Conservation (phyloP, 1,140 invertebrate species). For the Potamilus streckersoni region DNA sequence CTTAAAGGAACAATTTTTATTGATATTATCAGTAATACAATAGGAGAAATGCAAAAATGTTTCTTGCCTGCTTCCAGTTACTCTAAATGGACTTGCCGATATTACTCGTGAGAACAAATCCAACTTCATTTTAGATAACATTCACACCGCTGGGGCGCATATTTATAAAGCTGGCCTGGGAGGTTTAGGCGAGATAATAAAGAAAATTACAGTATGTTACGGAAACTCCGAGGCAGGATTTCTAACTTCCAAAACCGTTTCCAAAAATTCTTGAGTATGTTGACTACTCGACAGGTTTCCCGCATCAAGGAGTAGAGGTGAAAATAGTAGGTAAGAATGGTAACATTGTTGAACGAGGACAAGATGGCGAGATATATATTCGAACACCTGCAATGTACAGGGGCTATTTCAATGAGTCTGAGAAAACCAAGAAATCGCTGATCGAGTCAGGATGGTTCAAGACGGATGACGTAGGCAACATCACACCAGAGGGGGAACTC, state of each 20-base stretch:
- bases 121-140: conserved; percentile 3
- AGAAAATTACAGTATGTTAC: conserved; percentile 1
- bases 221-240: conserved; percentile 4
- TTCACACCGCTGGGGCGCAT: background rate
- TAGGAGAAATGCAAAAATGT: conserved; percentile 1
- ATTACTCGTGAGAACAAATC: background rate
- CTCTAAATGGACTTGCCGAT: conserved; percentile 5
- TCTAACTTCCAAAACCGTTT: background rate
- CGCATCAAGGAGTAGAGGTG: conserved; percentile 2
- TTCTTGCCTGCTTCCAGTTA: conserved; percentile 3
- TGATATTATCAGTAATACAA: background rate
- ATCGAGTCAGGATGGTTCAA: background rate
- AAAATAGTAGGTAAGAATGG: background rate
- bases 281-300: background rate
- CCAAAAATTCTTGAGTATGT: background rate
- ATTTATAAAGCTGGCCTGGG: background rate
- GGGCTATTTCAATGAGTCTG: background rate
- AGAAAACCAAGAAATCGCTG: conserved; percentile 6
- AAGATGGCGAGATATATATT: background rate
- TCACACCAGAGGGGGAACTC: background rate
- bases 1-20: conserved; percentile 1
- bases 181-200: background rate
- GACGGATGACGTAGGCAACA: conserved; percentile 10
- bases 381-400: background rate
- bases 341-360: background rate